Conservation (phyloP, 1,140 invertebrate genomes). For the Drosophila parabipectinata region DNA sequence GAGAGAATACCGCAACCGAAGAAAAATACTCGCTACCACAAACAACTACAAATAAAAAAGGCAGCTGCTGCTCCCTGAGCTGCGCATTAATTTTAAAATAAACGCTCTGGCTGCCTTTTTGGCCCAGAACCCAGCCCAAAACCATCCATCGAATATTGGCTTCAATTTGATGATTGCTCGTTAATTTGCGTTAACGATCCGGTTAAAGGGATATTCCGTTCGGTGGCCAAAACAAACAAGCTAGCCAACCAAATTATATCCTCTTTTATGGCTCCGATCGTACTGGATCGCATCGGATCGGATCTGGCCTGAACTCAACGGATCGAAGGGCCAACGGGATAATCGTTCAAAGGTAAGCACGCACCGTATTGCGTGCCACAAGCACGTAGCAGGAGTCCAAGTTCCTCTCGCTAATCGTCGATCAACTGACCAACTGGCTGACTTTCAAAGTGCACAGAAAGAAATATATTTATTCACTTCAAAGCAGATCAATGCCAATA, state of each 20-base stretch:
- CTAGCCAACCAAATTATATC: conserved; percentile 80
- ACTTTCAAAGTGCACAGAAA: conserved; percentile 9
- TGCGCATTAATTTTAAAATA: conserved; percentile 79
- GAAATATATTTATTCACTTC: not conserved
- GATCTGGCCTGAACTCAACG: not conserved
- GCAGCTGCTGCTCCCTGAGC: conserved; percentile 54
- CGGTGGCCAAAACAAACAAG: conserved; percentile 64
- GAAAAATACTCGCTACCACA: conserved; percentile 13
- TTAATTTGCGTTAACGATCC: conserved; percentile 83
- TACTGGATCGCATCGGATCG: conserved; percentile 7
- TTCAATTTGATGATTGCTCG: conserved; percentile 83
- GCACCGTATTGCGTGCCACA: conserved; percentile 75
- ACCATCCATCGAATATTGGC: conserved; percentile 34
- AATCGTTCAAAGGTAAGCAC: conserved; percentile 75
- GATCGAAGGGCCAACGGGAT: conserved; percentile 58
- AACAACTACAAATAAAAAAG: not conserved
- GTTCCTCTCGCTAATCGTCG: conserved; percentile 13
- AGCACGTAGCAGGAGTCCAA: conserved; percentile 63
- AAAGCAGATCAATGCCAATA: no score
- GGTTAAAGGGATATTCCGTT: conserved; percentile 8
- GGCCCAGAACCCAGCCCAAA: conserved; percentile 23
- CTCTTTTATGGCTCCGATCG: conserved; percentile 65
- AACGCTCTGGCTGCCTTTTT: conserved; percentile 57
- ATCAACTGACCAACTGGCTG: conserved; percentile 50
- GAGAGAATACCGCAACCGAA: conserved; percentile 71